Percentiles rank a stretch among this genome's conserved stretches.
Evolutionary conservation across 2,113 vertebrate species (phyloP).

Genomic region (Limnothrissa miodon): DNA sequence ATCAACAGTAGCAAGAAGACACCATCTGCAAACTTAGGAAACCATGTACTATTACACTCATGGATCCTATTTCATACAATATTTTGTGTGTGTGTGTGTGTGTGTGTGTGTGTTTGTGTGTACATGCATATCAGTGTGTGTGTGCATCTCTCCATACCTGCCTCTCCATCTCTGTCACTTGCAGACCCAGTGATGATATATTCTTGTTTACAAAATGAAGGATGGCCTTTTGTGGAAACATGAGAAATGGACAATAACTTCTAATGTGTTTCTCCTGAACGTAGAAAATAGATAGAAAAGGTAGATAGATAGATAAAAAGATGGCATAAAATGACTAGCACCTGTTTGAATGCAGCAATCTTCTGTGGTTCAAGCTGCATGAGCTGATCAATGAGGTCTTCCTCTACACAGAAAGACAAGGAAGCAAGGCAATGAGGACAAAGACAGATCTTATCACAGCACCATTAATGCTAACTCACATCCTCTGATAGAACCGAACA

Average conservation of each 20-base stretch:
- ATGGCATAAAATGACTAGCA: conserved; percentile 46
- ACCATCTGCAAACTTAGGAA: conserved; percentile 86
- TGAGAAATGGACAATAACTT: neutral
- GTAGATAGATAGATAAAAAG: neutral
- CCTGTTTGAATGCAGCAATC: conserved; percentile 83
- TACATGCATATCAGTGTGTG: neutral
- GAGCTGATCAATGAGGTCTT: conserved; percentile 83
- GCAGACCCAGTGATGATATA: conserved; percentile 77
- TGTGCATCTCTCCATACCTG: conserved; percentile 72
- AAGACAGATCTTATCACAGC: conserved; percentile 1
- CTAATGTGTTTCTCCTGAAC: neutral
- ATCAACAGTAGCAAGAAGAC: conserved; percentile 89
- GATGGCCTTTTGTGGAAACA: conserved; percentile 72
- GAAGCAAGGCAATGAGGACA: neutral
- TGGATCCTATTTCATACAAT: no score
- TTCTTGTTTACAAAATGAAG: conserved; percentile 84
- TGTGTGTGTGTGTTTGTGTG: neutral
- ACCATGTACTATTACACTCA: neutral
- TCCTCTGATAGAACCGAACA: conserved; percentile 20
- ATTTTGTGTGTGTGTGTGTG: neutral
- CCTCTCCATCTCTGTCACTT: conserved; percentile 75
- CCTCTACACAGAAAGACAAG: conserved; percentile 48
- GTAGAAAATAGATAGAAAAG: neutral
- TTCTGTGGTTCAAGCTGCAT: conserved; percentile 79
- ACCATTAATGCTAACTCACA: neutral